Percentiles rank a stretch among this genome's conserved stretches.
phyloP scores from a whole-genome alignment of 2,797 vertebrate species.

The Pampus argenteus region DNA sequence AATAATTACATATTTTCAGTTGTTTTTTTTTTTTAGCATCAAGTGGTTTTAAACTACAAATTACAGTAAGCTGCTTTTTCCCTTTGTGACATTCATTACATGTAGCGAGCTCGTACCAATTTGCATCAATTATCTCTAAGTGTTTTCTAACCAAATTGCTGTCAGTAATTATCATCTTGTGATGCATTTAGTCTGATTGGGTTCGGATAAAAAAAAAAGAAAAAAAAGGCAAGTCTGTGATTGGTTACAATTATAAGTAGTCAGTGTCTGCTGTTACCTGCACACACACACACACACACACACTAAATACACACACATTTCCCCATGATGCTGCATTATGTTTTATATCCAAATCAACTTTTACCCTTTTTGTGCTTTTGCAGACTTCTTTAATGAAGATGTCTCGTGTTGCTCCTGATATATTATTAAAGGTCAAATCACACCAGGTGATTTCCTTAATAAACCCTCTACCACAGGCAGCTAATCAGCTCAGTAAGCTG shows the following conservation, averaged over 20 bases:
- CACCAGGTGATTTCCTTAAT: not conserved
- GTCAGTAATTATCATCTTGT: not conserved
- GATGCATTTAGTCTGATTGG: conserved; percentile 3
- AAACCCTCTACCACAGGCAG: not conserved
- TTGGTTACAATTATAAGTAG: conserved; percentile 4
- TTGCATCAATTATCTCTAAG: conserved; percentile 15
- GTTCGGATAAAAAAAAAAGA: conserved; percentile 21
- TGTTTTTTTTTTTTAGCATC: conserved; percentile 22
- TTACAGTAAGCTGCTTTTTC: not conserved
- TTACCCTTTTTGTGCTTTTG: not conserved
- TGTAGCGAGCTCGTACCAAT: conserved; percentile 10
- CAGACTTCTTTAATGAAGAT: not conserved
- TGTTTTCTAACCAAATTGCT: conserved; percentile 18
- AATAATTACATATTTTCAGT: not conserved
- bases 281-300: not conserved
- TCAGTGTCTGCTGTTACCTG: not conserved
- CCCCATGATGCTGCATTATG: not conserved
- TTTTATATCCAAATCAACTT: not conserved
- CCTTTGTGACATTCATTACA: conserved; percentile 10
- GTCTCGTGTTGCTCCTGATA: not conserved
- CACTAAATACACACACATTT: not conserved
- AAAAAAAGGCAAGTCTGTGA: not conserved
- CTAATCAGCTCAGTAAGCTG: not conserved
- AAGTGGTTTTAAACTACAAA: conserved; percentile 43
- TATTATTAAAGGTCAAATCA: not conserved